These are phyloP conservation scores for Nasonovia ribisnigri DNA, from an alignment of 2,888 invertebrate genomes.

Conservation along the genomic window DNA sequence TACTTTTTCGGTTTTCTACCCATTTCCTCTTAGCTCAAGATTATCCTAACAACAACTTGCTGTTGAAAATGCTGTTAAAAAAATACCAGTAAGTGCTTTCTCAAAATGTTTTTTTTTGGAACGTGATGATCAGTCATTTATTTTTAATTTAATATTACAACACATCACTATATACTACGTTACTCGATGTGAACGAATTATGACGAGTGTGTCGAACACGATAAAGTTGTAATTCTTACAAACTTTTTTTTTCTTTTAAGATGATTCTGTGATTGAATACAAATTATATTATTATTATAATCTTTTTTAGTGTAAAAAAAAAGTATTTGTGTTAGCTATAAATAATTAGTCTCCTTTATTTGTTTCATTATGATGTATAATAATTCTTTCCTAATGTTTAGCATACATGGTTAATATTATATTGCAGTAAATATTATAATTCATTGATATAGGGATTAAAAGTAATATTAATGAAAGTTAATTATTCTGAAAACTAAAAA, in stretches of 20 bases:
- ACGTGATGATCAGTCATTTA: neutral
- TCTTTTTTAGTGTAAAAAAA: neutral
- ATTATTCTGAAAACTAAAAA: conserved; percentile 15
- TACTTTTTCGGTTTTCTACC: neutral
- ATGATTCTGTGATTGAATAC: neutral
- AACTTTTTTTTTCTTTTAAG: neutral
- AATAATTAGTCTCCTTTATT: neutral
- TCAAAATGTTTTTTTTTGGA: neutral
- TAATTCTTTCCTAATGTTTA: neutral
- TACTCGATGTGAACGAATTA: neutral
- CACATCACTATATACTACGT: neutral
- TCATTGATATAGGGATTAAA: neutral
- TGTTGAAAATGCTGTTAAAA: neutral
- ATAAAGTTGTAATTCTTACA: neutral
- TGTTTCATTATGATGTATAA: neutral
- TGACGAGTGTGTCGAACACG: neutral
- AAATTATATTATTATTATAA: neutral
- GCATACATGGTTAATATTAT: neutral
- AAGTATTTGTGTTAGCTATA: neutral
- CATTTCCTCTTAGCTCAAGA: neutral
- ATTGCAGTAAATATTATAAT: neutral
- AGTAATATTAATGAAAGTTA: conserved; percentile 8
- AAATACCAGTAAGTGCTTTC: neutral
- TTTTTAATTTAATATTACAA: neutral
- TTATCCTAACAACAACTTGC: neutral